These are phyloP conservation scores for Charina bottae DNA, from an alignment of 2,113 vertebrate genomes.

Conservation along the genomic window DNA sequence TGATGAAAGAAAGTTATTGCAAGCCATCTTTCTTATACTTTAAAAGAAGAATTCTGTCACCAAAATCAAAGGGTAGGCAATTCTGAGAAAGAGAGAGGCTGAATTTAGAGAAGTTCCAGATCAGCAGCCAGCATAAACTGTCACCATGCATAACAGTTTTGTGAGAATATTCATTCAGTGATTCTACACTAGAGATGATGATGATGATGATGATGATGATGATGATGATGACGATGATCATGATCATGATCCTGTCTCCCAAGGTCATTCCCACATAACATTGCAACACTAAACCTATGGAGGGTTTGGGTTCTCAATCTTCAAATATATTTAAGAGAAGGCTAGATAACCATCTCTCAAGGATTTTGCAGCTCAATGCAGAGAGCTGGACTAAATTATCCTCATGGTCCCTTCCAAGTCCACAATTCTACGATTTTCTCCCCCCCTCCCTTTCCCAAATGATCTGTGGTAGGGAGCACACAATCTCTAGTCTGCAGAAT, in stretches of 20 bases:
- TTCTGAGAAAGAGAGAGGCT: not conserved
- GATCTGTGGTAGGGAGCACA: too few relatives aligned
- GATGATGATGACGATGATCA: not conserved
- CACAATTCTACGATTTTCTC: not conserved
- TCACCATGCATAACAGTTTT: not conserved
- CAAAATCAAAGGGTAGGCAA: not conserved
- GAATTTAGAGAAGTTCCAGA: not conserved
- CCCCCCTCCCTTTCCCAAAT: not conserved
- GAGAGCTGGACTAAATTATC: not conserved
- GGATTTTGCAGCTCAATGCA: not conserved
- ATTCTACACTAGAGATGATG: not conserved
- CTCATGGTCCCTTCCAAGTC: not conserved
- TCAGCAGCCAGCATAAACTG: not conserved
- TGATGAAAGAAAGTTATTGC: conserved; percentile 4
- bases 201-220: not conserved
- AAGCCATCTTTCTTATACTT: not conserved
- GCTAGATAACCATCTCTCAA: not conserved
- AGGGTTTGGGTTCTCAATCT: not conserved
- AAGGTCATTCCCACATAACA: not conserved
- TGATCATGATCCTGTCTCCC: not conserved
- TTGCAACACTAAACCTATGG: not conserved
- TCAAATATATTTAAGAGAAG: not conserved
- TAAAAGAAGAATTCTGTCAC: not conserved
- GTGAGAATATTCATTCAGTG: not conserved
- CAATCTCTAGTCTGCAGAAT: not conserved